Conservation (phyloP, 1,140 invertebrate species). For the Bilobella aurantiaca region DNA sequence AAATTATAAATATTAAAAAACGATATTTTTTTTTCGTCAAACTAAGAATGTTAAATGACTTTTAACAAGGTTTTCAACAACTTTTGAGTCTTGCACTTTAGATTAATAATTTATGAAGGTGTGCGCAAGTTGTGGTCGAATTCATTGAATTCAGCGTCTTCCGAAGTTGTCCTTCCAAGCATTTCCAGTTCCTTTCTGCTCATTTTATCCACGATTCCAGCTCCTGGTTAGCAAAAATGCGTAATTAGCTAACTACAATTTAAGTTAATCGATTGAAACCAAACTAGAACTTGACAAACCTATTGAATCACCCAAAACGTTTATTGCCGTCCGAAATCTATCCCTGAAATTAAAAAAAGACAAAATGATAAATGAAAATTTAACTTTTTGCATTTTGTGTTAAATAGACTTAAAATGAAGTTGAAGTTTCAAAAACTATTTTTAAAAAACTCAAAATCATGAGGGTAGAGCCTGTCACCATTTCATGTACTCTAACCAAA, state of each 20-base stretch:
- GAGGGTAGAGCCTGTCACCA: not conserved
- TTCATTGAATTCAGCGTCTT: conserved; percentile 4
- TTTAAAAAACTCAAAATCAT: not conserved
- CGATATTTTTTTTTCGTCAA: no score
- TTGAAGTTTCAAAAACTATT: not conserved
- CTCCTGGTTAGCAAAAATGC: conserved; percentile 43
- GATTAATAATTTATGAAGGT: not conserved
- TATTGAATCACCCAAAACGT: conserved; percentile 49
- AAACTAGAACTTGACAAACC: no score
- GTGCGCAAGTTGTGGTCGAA: not conserved
- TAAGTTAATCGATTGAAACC: not conserved
- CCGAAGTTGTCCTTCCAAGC: conserved; percentile 31
- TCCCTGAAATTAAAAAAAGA: conserved; percentile 43
- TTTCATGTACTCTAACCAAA: conserved; percentile 10
- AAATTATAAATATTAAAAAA: no score
- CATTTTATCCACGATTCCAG: conserved; percentile 49
- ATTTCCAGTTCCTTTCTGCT: conserved; percentile 39
- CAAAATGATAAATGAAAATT: conserved; percentile 1
- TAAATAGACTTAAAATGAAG: not conserved
- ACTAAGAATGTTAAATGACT: no score
- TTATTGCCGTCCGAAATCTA: conserved; percentile 49
- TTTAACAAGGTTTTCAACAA: no score
- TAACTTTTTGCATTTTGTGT: no score
- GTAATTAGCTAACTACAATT: not conserved
- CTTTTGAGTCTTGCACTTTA: no score